Evolutionary conservation across 2,888 invertebrate genomes (phyloP), one percentile per base, ranked within the genome.

Genomic region (Sipha maydis): DNA sequence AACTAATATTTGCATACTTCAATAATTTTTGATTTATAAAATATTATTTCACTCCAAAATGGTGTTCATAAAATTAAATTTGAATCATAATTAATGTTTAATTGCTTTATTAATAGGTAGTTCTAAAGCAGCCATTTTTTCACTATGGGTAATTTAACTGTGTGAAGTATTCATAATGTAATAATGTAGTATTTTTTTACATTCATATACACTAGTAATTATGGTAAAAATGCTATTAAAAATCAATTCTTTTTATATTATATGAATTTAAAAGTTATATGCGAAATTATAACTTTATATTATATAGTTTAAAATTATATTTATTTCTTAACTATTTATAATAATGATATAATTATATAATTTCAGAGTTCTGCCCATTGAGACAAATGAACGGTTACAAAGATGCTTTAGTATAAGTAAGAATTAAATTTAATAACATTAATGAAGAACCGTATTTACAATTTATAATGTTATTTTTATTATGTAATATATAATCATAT

Each of bases 301-400:
- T 48, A 48, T 48, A 14, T 48, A 14, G 48, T 0, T 48, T 48
- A 14, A 48, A 48, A 14, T 48, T 48, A 48, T 48, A 48, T n/a
- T 48, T 25, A 28, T 14, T 69, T 11, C 69, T 69, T 69, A 14
- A 28, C n/a, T 31, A 17, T 61, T 34, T 28, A 38, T 41, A 82
- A 41, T 69, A 41, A 80, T 41, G 21, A 41, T 3, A 61, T 41
- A 1, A 61, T 76, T 67, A 71, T 88, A 5, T 41, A 56, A 75
- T 88, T 88, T n/a, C 80, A 88, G 88, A 31, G 56, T 82, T 73
- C 76, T 88, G 88, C 41, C 82, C 4, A 75, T 88, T 75, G 82
- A 88, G 21, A 75, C 75, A 67, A 88, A 88, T 54, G 48, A 75
- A 61, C 88, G 88, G 11, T 67, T 88, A 14, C 54, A 88, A 88